These are phyloP conservation scores for Apodemia duryi DNA, from an alignment of 2,888 invertebrate species.

Conservation along the genomic window DNA sequence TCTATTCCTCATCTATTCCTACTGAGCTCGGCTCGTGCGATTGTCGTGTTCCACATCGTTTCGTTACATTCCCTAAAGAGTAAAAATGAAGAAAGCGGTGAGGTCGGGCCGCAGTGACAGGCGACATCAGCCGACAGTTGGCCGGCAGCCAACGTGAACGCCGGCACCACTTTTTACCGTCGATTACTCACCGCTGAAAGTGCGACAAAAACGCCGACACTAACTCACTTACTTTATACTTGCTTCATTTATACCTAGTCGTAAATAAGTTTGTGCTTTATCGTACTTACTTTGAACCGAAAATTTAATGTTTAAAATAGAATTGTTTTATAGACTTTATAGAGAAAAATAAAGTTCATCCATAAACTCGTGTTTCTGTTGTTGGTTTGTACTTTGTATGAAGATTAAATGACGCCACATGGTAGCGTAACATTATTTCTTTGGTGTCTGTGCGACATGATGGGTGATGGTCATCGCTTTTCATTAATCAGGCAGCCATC, in stretches of 20 bases:
- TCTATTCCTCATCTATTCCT: no score
- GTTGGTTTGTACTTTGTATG: no score
- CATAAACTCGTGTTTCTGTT: no score
- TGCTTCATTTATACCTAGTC: conserved; percentile 3
- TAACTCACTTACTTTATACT: conserved; percentile 20
- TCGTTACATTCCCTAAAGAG: not conserved
- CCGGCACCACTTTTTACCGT: conserved; percentile 15
- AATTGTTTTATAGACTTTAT: not conserved
- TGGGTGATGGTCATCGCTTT: no score
- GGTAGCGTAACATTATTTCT: no score
- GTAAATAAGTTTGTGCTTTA: conserved; percentile 11
- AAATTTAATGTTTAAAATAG: conserved; percentile 1
- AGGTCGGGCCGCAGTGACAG: conserved; percentile 4
- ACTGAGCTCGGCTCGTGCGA: no score
- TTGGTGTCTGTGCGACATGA: no score
- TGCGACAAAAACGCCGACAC: conserved; percentile 21
- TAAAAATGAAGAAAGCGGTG: not conserved
- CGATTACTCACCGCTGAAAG: conserved; percentile 21
- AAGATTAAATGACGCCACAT: no score
- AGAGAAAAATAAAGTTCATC: no score
- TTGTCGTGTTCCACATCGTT: not conserved
- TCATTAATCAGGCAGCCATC: no score
- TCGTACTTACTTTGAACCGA: conserved; percentile 7
- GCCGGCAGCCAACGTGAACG: not conserved
- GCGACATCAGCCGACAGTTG: conserved; percentile 14